These are phyloP conservation scores for Saccostrea cuccullata DNA, from an alignment of 1,140 invertebrate species.

Conservation along the genomic window DNA sequence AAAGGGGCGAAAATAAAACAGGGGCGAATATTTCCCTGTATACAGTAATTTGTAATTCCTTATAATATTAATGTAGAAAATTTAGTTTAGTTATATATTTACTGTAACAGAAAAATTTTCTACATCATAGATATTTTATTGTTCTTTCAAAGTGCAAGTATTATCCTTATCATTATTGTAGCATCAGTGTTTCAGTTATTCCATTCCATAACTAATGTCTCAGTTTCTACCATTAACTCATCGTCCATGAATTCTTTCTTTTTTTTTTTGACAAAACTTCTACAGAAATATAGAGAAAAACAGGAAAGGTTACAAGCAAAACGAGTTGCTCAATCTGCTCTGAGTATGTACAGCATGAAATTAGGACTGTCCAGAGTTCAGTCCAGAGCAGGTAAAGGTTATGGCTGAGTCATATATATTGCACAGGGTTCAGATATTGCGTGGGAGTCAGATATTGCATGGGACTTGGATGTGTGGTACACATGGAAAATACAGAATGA, in stretches of 20 bases:
- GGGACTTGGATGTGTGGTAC: too few relatives aligned
- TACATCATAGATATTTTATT: too few relatives aligned
- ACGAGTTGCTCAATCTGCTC: background rate
- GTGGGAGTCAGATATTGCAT: too few relatives aligned
- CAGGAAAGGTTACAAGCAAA: background rate
- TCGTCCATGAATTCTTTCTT: background rate
- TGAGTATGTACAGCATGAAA: background rate
- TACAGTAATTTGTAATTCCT: too few relatives aligned
- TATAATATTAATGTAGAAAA: too few relatives aligned
- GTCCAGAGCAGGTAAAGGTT: constrained; percentile 1
- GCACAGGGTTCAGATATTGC: too few relatives aligned
- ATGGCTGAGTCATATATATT: background rate
- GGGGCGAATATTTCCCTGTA: too few relatives aligned
- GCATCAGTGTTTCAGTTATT: background rate
- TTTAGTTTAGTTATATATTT: too few relatives aligned
- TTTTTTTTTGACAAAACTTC: background rate
- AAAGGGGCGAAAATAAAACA: too few relatives aligned
- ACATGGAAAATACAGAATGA: background rate
- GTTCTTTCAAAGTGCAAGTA: too few relatives aligned
- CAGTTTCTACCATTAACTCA: background rate
- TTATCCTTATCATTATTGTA: background rate
- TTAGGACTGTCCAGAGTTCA: background rate
- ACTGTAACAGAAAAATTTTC: too few relatives aligned
- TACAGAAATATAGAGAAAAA: constrained; percentile 9
- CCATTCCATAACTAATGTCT: background rate